Evolutionary conservation across 2,113 vertebrate genomes (phyloP).

Genomic region (Anser brachyrhynchus): DNA sequence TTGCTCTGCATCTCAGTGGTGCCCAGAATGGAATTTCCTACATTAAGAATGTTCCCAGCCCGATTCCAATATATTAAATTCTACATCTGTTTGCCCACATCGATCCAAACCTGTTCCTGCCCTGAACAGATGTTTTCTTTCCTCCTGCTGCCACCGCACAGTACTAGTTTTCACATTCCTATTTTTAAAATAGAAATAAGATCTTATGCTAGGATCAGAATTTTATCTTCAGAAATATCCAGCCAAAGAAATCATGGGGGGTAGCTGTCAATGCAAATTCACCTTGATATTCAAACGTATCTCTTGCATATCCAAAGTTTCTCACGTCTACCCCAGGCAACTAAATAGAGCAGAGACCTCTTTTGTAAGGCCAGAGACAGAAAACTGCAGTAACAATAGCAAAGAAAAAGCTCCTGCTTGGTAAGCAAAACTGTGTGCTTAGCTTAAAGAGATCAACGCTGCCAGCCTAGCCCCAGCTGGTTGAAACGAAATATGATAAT

Average conservation of each 20-base stretch:
- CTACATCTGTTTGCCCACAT: not conserved
- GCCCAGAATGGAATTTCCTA: not conserved
- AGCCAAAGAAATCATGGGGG: not conserved
- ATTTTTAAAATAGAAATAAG: not conserved
- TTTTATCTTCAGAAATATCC: not conserved
- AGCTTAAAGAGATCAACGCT: not conserved
- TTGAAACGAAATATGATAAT: not conserved
- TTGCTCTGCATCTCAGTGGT: not conserved
- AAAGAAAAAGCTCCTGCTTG: not conserved
- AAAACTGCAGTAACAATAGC: not conserved
- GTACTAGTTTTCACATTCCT: not conserved
- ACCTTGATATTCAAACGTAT: not conserved
- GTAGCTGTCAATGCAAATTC: not conserved
- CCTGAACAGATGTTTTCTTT: not conserved
- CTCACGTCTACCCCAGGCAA: not conserved
- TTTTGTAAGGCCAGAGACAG: not conserved
- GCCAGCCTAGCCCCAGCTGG: not conserved
- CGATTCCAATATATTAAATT: not conserved
- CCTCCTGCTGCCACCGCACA: fast-evolving
- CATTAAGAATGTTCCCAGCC: not conserved
- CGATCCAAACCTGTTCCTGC: not conserved
- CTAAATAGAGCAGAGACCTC: not conserved
- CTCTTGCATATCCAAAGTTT: not conserved
- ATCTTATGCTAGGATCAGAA: not conserved
- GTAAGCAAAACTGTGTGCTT: not conserved